Evolutionary conservation across 2,797 vertebrate species (phyloP).

Genomic region (Lagocephalus sceleratus): DNA sequence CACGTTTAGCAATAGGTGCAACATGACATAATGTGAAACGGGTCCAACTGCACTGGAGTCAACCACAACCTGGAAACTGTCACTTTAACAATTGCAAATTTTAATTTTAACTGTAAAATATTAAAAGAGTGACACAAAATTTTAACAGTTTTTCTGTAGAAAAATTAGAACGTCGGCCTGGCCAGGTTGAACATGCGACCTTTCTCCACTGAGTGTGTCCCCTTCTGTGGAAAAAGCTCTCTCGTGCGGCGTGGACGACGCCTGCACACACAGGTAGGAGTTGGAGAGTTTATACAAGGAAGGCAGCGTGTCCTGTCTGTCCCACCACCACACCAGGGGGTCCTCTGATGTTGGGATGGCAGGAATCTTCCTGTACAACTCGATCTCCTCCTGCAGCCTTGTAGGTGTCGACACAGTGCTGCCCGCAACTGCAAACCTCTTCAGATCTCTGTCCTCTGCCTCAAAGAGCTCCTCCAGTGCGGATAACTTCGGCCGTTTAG

Average conservation of each 20-base stretch:
- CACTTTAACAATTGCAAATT: too few relatives aligned
- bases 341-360: conserved; percentile 12
- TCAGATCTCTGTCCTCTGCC: conserved; percentile 23
- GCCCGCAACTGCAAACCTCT: background rate
- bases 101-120: too few relatives aligned
- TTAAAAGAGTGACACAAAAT: background rate
- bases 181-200: conserved; percentile 9
- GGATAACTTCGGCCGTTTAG: conserved; percentile 8
- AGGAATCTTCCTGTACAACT: conserved; percentile 17
- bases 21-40: too few relatives aligned
- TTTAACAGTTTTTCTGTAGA: conserved; percentile 13
- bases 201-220: conserved; percentile 10
- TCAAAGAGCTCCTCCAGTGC: conserved; percentile 22
- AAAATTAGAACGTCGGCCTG: conserved; percentile 9
- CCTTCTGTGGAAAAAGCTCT: conserved; percentile 11
- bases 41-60: too few relatives aligned
- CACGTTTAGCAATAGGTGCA: too few relatives aligned
- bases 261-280: conserved; percentile 14
- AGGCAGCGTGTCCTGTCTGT: conserved; percentile 8
- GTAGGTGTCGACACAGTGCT: background rate
- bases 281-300: conserved; percentile 9
- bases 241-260: conserved; percentile 6
- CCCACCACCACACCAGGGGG: conserved; percentile 20
- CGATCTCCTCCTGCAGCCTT: conserved; percentile 9
- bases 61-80: too few relatives aligned